Evolutionary conservation across 2,113 vertebrate genomes (phyloP).

Genomic region (Fregetta grallaria): DNA sequence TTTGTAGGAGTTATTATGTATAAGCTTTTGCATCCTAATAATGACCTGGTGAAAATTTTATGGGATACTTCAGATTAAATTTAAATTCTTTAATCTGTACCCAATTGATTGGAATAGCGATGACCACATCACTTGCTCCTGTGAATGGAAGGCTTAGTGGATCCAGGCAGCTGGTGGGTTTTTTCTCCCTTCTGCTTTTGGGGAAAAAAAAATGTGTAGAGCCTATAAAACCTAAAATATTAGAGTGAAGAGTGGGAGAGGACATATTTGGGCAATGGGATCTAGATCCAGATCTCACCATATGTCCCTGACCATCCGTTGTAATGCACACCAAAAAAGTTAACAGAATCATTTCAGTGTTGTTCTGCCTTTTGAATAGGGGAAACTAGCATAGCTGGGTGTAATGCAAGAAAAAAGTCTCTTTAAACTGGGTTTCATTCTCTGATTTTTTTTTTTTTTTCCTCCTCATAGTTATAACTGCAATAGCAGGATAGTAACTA

Average conservation of each 20-base stretch:
- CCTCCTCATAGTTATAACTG: background rate
- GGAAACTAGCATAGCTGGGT: background rate
- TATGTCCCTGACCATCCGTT: background rate
- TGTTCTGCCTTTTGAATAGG: background rate
- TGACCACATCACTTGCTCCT: background rate
- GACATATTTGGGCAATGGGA: background rate
- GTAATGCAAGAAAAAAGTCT: background rate
- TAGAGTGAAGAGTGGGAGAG: background rate
- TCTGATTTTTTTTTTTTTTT: background rate
- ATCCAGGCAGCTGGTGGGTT: background rate
- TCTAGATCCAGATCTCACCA: background rate
- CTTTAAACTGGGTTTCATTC: background rate
- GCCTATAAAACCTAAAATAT: background rate
- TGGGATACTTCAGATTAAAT: background rate
- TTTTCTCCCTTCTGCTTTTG: background rate
- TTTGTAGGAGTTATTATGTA: background rate
- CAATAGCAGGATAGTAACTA: background rate
- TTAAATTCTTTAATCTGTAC: background rate
- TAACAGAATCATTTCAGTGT: background rate
- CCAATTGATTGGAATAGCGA: background rate
- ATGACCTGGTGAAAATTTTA: background rate
- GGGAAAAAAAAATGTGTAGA: background rate
- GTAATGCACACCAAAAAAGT: background rate
- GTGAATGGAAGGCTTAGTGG: background rate
- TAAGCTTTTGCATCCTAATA: background rate